Base-by-base conservation (phyloP, 2,888 invertebrate genomes). In the Pachymerium ferrugineum region DNA sequence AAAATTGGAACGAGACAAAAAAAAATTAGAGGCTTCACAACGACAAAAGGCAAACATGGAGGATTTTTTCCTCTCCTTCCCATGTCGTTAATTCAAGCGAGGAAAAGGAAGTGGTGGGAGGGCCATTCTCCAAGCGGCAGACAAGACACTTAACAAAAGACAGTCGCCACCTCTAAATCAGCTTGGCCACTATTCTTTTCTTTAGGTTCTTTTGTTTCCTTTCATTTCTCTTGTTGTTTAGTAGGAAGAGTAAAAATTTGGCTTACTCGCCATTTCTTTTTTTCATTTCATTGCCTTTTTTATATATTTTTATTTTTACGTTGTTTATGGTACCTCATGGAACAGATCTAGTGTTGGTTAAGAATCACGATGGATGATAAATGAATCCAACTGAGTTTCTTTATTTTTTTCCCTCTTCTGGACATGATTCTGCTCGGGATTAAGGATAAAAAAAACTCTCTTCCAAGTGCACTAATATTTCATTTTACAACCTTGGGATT, bases 291-390 rank as follows among this genome's bases (percentile, higher is more conserved):
- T 14, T 3, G 28, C 14, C 28, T 19, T 62, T 25, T 62, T 25
- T 54, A 22, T 10, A 6, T 54, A 10, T 54, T 25, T 28, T 25
- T 3, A 25, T 28, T 62, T 54, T 54, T 62, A 62, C n/a, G 62
- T 62, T 62, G 62, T 62, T 62, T 62, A 62, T 62, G 22, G 62
- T 28, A 62, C 62, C 62, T 62, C 25, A 62, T 62, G 62, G 62
- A 62, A 28, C 62, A 62, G 62, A 62, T 62, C 62, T 62, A 25
- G 62, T 8, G 62, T 25, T 62, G 62, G 62, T 62, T 62, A 62
- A 62, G 62, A 62, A 62, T 62, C 62, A 28, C 62, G 62, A 62
- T 62, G 62, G 62, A 62, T 62, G 62, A 62, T 62, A 62, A 62
- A 62, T 62, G 62, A 62, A 62, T 62, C 62, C 25, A 25, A 62